A percentile compares a stretch with the other conserved stretches of the same genome.
Conservation (phyloP, 2,888 invertebrate genomes). For the Stramonita haemastoma region DNA sequence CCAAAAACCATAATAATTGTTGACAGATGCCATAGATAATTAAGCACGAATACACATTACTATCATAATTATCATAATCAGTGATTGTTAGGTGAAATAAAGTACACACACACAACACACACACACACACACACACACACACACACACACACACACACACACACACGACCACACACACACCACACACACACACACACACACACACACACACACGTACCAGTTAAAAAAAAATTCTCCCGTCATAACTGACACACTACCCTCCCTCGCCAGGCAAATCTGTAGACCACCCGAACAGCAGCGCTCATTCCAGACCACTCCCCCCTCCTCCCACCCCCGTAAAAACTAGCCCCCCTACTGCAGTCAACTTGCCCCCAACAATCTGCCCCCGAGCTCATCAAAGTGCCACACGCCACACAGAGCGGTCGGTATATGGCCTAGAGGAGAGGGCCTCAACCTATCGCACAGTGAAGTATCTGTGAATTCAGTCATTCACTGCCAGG, state of each 20-base stretch:
- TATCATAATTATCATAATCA: too few relatives aligned
- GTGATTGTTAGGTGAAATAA: too few relatives aligned
- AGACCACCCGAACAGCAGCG: not conserved
- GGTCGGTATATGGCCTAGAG: not conserved
- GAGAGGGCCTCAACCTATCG: too few relatives aligned
- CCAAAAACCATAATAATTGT: too few relatives aligned
- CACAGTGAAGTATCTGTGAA: too few relatives aligned
- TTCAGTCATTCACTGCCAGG: too few relatives aligned
- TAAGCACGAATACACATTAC: too few relatives aligned
- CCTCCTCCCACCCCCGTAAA: not conserved
- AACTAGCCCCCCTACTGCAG: not conserved
- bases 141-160: not conserved
- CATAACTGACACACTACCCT: not conserved
- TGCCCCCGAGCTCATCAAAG: not conserved
- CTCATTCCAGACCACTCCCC: not conserved
- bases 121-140: not conserved
- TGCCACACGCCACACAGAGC: not conserved
- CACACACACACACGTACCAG: conserved; percentile 5
- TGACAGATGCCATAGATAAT: too few relatives aligned
- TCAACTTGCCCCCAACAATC: not conserved
- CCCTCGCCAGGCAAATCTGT: not conserved
- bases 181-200: not conserved
- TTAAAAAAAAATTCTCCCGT: not conserved
- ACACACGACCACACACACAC: not conserved
- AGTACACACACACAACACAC: not conserved